phyloP scores from a whole-genome alignment of 1,140 invertebrate species.

The Dryas iulia region DNA sequence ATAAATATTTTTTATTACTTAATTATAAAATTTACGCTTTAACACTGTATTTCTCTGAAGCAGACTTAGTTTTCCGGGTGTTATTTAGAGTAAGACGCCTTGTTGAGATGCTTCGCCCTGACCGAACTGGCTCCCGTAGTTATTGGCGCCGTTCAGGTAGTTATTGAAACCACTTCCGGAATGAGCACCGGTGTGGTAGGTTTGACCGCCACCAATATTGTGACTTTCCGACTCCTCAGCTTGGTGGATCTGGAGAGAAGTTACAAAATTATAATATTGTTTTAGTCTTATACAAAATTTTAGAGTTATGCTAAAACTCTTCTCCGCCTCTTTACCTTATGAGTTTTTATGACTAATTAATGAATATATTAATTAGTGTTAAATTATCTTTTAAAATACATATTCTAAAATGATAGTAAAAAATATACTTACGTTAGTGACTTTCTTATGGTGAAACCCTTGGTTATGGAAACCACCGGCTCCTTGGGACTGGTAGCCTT shows the following conservation, averaged over 20 bases:
- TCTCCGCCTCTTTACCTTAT: no score
- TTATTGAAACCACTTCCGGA: conserved; percentile 2
- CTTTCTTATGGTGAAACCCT: conserved; percentile 18
- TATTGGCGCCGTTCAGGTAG: neutral
- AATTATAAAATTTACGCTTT: neutral
- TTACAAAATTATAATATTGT: neutral
- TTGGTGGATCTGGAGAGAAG: conserved; percentile 2
- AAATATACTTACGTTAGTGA: neutral
- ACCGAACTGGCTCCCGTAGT: neutral
- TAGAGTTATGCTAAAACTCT: no score
- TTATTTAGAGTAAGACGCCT: neutral
- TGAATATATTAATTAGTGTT: no score
- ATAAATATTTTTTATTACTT: neutral
- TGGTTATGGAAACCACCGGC: conserved; percentile 11
- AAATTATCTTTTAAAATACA: no score
- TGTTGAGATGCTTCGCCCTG: neutral
- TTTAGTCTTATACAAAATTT: no score
- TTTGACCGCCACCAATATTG: neutral
- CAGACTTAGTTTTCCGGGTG: no score
- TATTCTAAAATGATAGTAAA: no score
- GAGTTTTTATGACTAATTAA: no score
- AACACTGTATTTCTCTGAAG: no score
- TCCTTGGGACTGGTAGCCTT: neutral
- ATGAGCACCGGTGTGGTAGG: conserved; percentile 2
- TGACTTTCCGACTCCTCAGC: conserved; percentile 1